These are phyloP conservation scores for Speoplatyrhinus poulsoni DNA, from an alignment of 2,113 vertebrate genomes.

Conservation along the genomic window DNA sequence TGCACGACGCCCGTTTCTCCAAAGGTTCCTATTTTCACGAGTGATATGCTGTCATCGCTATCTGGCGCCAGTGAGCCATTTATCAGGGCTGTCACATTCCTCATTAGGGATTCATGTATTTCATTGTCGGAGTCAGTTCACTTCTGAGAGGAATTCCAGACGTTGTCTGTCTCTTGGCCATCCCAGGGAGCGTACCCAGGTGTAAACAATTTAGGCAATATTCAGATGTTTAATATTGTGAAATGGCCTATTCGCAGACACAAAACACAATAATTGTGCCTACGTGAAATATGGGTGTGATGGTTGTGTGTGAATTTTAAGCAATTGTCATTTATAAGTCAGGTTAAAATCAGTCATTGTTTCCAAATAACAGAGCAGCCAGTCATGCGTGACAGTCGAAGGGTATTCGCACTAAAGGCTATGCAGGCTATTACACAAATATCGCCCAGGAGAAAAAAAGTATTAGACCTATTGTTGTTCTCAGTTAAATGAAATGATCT, in stretches of 20 bases:
- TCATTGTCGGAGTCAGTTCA: background rate
- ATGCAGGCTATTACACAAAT: background rate
- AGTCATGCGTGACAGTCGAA: background rate
- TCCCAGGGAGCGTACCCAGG: background rate
- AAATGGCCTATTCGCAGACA: background rate
- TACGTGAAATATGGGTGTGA: background rate
- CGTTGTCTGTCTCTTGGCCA: background rate
- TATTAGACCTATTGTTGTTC: background rate
- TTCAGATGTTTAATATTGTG: too few relatives aligned
- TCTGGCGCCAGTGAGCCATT: background rate
- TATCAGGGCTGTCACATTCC: background rate
- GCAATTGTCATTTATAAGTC: background rate
- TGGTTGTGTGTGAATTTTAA: background rate
- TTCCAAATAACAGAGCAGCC: background rate
- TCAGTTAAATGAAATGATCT: slow-evolving; percentile 8
- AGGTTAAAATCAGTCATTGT: slow-evolving; percentile 1
- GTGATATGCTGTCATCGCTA: background rate
- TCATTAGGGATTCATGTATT: background rate
- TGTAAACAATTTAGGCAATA: background rate
- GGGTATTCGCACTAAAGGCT: background rate
- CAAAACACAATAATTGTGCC: background rate
- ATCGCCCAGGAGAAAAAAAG: background rate
- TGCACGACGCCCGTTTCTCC: slow-evolving; percentile 34
- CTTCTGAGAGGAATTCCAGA: background rate
- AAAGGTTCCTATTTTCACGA: slow-evolving; percentile 20